Conservation (phyloP, 2,888 invertebrate genomes). For the Quadriops clusia region DNA sequence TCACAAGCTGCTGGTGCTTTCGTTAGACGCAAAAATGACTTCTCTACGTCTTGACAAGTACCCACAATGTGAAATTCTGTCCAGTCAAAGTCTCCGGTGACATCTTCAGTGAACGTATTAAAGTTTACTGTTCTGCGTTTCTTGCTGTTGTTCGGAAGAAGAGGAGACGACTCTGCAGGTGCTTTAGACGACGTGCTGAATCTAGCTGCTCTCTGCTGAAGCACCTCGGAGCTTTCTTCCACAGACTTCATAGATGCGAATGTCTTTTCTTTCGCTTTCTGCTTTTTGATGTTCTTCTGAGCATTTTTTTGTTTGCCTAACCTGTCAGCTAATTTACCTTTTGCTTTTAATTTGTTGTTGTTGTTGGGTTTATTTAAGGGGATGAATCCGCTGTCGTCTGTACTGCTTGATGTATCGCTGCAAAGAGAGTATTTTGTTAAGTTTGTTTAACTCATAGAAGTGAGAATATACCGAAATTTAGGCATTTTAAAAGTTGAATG, state of each 20-base stretch:
- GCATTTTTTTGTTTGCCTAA: conserved; percentile 38
- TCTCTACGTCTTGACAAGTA: conserved; percentile 88
- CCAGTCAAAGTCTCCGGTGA: conserved; percentile 67
- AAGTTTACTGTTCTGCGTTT: conserved; percentile 17
- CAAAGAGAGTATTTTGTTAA: conserved; percentile 4
- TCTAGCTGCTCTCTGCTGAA: conserved; percentile 82
- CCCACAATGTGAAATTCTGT: conserved; percentile 86
- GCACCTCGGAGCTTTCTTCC: conserved; percentile 63
- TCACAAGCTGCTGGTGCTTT: conserved; percentile 87
- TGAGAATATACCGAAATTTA: no score
- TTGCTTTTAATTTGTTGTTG: conserved; percentile 27
- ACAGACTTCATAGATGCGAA: conserved; percentile 46
- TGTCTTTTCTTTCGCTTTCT: conserved; percentile 45
- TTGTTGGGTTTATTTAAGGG: conserved; percentile 25
- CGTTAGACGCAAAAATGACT: conserved; percentile 90
- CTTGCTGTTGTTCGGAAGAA: conserved; percentile 9
- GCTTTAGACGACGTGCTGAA: conserved; percentile 46
- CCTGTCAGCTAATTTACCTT: conserved; percentile 47
- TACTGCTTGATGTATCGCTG: conserved; percentile 18
- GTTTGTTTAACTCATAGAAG: background rate
- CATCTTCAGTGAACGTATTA: conserved; percentile 41
- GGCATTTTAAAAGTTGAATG: no score
- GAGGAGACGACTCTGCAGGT: conserved; percentile 9
- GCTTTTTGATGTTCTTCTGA: conserved; percentile 35
- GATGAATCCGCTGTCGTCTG: conserved; percentile 34